Base-by-base conservation (phyloP, 2,113 vertebrate genomes). In the Festucalex cinctus region DNA sequence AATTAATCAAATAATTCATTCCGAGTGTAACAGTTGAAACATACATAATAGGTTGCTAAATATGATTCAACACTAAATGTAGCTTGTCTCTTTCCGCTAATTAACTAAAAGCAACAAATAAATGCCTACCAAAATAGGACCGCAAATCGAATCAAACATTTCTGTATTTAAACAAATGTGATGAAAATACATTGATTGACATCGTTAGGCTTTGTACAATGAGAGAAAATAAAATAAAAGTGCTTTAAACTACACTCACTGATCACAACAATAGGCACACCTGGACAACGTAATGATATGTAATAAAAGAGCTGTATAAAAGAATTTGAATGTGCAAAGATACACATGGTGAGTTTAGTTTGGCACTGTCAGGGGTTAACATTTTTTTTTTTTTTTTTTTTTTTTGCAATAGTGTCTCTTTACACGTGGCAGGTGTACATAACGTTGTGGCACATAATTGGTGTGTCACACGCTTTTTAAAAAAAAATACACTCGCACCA, bases 1-100 rank as follows among this genome's bases (percentile, higher is more conserved):
- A 28, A n/a, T 73, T 39, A 61, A 75, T 22, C 59, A 65, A 35
- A 61, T 54, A 28, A 24, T 65, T 63, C 62, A 48, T 71, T 68
- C 13, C 28, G 39, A 53, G 19, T 72, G 53, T 70, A 76, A 77
- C 68, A 82, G 65, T 39, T 76, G 22, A 69, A 36, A 63, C 17
- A 74, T 37, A 39, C 36, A 54, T 58, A 73, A 43, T n/a, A 63
- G 36, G 60, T 36, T 41, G 68, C 46, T 78, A 32, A 70, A 37
- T 59, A 20, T 58, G 20, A 71, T 48, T n/a, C 28, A 43, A 68
- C 12, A 68, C 60, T 58, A 57, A 37, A 56, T 37, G 28, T 37
- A 63, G 39, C 36, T 53, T 28, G 39, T 37, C 19, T 73, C 43
- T 58, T 16, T 44, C 16, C 12, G 41, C 6, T 20, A 60, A n/a